Base-by-base conservation (phyloP, 1,140 invertebrate species). In the Drosophila kurseongensis region DNA sequence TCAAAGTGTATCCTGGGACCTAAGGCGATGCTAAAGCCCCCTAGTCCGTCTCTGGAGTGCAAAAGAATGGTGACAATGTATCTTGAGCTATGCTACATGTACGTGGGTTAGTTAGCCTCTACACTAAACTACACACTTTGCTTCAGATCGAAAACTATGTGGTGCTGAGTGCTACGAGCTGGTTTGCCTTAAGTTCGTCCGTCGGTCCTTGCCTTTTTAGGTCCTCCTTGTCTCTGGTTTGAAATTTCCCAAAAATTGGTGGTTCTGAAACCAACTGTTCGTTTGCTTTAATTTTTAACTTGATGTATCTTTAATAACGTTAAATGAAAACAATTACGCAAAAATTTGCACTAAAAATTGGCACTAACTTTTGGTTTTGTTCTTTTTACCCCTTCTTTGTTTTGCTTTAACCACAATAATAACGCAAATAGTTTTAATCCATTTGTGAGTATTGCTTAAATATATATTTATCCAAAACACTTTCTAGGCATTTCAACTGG, bases 291-390 rank as follows among this genome's bases (percentile, higher is more conserved):
- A 44, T 55, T 77, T 69, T 61, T 74, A 56, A 35, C n/a, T 66
- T 67, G 18, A 16, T 54, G 65, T 79, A 72, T 60, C 51, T 78
- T 62, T 48, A 42, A 54, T 75, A 75, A 78, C 75, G 59, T 58
- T 63, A 86, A 83, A 75, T 65, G 14, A 86, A 78, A 79, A 61
- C 59, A 55, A 77, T 69, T 73, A 40, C 80, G 82, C 72, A 89
- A 89, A 84, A 84, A 88, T 88, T 88, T 88, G 84, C 84, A 80
- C 84, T 88, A 89, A 88, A 89, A 89, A 84, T 88, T 88, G 84
- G 84, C 84, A 88, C 84, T 89, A 88, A 80, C 73, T 80, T 81
- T 82, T 72, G 63, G 60, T 35, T 65, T 75, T 79, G 51, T 71
- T 71, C 36, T 80, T 66, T 71, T 58, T 48, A n/a, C 63, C 27